Base-by-base conservation (phyloP, 1,140 invertebrate species). In the Eupeodes corollae region DNA sequence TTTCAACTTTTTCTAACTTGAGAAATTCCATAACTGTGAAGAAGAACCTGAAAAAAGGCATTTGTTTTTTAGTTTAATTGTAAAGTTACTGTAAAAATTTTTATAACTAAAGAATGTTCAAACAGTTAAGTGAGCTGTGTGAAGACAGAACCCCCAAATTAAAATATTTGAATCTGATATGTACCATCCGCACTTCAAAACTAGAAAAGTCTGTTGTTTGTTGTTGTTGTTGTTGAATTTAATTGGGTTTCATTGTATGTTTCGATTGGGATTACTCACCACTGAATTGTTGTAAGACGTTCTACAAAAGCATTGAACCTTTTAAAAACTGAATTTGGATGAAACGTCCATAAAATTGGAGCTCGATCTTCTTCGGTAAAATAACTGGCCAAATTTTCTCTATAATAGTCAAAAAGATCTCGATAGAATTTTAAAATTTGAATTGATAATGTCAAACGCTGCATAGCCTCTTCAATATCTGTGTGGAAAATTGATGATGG, bases 1-100 rank as follows among this genome's bases (percentile, higher is more conserved):
- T 84, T 75, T 96, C 92, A 30, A 96, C 84, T 72, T 94, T 92
- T 72, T 95, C 92, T 49, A 98, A 72, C 69, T 96, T 95, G 57
- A 86, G 81, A 68, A 96, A 96, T 70, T 97, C 92, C 45, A 90
- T 66, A 2, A 93, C 88, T 5, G 89, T 92, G 63, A 91, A 79
- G 67, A 96, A 95, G 58, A 96, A 84, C 76, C 86, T 80, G 76
- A 43, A 50, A 52, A 10, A 38, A 2, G 13, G 15, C 11, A 41
- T 13, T 41, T 16, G 15, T 9, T 18, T n/a, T 15, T 41, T 9
- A 31, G 26, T n/a, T n/a, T n/a, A 26, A 41, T 16, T 16, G 32
- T 14, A 6, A 31, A 37, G 31, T 6, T n/a, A 15, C n/a, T 13
- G 19, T 11, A 42, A 5, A 6, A 33, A 39, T 39, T n/a, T 15